Conservation (phyloP, 2,888 invertebrate species). For the Laothoe populi region DNA sequence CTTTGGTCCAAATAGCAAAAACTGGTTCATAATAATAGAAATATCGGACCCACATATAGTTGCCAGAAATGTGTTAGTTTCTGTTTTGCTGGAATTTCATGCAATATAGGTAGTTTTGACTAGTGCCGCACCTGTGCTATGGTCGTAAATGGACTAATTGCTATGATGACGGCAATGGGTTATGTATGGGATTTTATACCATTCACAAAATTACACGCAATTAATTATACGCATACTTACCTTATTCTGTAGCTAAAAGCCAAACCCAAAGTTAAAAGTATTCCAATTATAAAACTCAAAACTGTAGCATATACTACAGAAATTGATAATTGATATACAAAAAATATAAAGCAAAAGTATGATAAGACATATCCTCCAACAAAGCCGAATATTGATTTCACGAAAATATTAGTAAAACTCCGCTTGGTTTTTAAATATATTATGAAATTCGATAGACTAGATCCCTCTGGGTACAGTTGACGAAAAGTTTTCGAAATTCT, state of each 20-base stretch:
- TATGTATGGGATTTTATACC: neutral
- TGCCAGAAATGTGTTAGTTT: too few relatives aligned
- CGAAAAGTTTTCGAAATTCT: conserved; percentile 66
- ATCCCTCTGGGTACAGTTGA: conserved; percentile 69
- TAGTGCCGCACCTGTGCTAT: too few relatives aligned
- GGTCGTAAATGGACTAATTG: too few relatives aligned
- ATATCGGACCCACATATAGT: too few relatives aligned
- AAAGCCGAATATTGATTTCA: conserved; percentile 88
- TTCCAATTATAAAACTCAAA: conserved; percentile 86
- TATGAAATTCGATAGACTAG: conserved; percentile 58
- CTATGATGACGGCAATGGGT: neutral
- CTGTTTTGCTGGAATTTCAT: too few relatives aligned
- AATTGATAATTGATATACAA: conserved; percentile 87
- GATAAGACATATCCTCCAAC: conserved; percentile 87
- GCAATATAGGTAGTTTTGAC: too few relatives aligned
- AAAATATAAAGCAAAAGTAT: conserved; percentile 87
- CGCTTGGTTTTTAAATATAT: conserved; percentile 75
- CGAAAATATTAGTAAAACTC: conserved; percentile 81
- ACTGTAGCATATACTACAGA: conserved; percentile 85
- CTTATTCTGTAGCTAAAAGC: conserved; percentile 86
- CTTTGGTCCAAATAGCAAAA: too few relatives aligned
- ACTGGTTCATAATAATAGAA: too few relatives aligned
- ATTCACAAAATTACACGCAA: neutral
- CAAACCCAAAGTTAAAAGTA: conserved; percentile 86
- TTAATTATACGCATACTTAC: conserved; percentile 41